phyloP scores from a whole-genome alignment of 2,113 vertebrate species.

The Oryzias woworae region DNA sequence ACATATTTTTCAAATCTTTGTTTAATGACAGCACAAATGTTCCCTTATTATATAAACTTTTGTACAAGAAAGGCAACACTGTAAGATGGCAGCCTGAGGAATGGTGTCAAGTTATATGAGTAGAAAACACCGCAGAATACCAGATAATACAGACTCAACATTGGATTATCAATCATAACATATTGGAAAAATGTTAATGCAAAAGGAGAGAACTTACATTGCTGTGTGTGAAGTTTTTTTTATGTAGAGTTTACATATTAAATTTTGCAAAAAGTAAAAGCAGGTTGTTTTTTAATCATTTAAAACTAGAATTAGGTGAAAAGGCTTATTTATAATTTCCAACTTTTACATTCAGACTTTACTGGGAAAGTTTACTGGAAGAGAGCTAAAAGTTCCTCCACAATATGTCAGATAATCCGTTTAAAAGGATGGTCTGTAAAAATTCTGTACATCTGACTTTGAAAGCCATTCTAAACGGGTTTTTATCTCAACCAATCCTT shows the following conservation, averaged over 20 bases:
- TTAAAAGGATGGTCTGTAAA: not conserved
- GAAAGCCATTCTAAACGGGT: too few species aligned
- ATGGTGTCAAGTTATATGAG: conserved; percentile 1
- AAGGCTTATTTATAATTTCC: not conserved
- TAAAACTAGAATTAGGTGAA: not conserved
- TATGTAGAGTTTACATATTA: too few species aligned
- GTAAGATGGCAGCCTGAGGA: not conserved
- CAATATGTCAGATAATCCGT: conserved; percentile 3
- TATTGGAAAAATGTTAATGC: too few species aligned
- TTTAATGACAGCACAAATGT: conserved; percentile 28
- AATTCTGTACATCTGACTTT: too few species aligned
- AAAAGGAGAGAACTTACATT: too few species aligned
- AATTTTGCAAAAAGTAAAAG: too few species aligned
- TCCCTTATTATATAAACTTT: conserved; percentile 18
- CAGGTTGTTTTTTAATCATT: not conserved
- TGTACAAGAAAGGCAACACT: conserved; percentile 8
- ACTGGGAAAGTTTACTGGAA: conserved; percentile 1
- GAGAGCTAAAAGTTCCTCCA: not conserved
- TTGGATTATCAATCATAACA: too few species aligned
- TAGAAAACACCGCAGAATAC: too few species aligned
- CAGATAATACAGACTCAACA: too few species aligned
- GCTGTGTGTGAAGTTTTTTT: too few species aligned
- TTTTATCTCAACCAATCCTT: too few species aligned
- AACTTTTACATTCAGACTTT: conserved; percentile 2
- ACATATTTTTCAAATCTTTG: not conserved